Conservation (phyloP, 2,888 invertebrate genomes). For the Orchesellides sinensis region DNA sequence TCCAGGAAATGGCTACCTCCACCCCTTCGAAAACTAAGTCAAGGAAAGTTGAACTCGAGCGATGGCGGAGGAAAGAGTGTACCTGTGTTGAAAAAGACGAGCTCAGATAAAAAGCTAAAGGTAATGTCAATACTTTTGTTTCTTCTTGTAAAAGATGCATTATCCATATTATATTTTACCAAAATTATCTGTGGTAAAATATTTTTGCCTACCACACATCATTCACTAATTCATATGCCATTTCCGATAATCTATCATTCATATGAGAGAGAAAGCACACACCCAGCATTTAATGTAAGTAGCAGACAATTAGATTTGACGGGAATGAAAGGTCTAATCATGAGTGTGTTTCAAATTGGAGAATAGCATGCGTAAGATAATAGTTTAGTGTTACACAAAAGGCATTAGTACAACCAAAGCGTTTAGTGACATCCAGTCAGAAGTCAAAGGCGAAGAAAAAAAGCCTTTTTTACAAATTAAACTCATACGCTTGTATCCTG, state of each 20-base stretch:
- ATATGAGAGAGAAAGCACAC: slow-evolving; percentile 21
- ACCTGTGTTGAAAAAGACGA: slow-evolving; percentile 83
- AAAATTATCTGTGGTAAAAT: not conserved
- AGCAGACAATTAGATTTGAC: slow-evolving; percentile 15
- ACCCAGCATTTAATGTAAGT: slow-evolving; percentile 24
- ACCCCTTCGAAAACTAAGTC: slow-evolving; percentile 91
- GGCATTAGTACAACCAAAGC: no score
- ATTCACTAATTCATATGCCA: slow-evolving; percentile 35
- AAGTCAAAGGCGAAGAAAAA: no score
- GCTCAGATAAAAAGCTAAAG: slow-evolving; percentile 90
- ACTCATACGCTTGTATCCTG: not conserved
- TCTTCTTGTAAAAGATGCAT: not conserved
- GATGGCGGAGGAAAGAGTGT: slow-evolving; percentile 69
- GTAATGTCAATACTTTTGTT: slow-evolving; percentile 78
- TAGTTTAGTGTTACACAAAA: not conserved
- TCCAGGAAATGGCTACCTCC: slow-evolving; percentile 92
- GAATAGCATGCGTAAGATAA: not conserved
- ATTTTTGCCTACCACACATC: not conserved
- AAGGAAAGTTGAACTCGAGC: slow-evolving; percentile 83
- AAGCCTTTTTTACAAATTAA: not conserved
- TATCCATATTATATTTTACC: not conserved
- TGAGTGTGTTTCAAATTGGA: not conserved
- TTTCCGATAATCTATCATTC: slow-evolving; percentile 42
- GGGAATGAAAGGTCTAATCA: slow-evolving; percentile 11
- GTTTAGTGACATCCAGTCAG: not conserved